Evolutionary conservation across 2,113 vertebrate genomes (phyloP), one percentile per base, ranked within the genome.

Genomic region (Nicator chloris): DNA sequence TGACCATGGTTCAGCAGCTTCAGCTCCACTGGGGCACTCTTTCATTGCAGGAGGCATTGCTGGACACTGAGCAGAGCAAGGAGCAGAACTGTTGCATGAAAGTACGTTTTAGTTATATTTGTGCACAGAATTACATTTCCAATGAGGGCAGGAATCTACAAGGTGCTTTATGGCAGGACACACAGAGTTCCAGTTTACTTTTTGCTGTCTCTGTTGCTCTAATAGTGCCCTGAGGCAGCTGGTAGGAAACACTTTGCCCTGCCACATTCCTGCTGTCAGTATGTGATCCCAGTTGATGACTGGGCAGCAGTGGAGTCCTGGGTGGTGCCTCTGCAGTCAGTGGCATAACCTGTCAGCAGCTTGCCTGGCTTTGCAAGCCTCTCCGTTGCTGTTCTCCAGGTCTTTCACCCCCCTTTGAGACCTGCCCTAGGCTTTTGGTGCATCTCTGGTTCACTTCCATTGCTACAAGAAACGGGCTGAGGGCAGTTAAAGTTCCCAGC

Each of bases 51-150:
- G 23, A 26, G 20, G 40, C 45, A 28, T 66, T 65, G 80, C 45
- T 80, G 76, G 59, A 23, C 68, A 16, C 56, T 0, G 0, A 5
- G 69, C 22, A 10, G 42, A 11, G 11, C 33, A 45, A 40, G 39
- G 71, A 78, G 39, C 35, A 31, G 44, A 54, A 21, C 80, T 51
- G 17, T 45, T 65, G 5, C 6, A 1, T 61, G 31, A 31, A 75
- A 65, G 18, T 85, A 64, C 10, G 26, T 87, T 76, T 80, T 64
- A 35, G 33, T 57, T 81, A 50, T 6, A 11, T 44, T 87, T 86
- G n/a, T 49, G 30, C 51, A 18, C 1, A 2, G 31, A 78, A 47
- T 82, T 71, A 30, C 11, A 8, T 73, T 84, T 81, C 33, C 35
- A 39, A 0, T 7, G 21, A 33, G 27, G 10, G 56, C 39, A 31